These are phyloP conservation scores for Orchestes rusci DNA, from an alignment of 2,888 invertebrate genomes.

Conservation along the genomic window DNA sequence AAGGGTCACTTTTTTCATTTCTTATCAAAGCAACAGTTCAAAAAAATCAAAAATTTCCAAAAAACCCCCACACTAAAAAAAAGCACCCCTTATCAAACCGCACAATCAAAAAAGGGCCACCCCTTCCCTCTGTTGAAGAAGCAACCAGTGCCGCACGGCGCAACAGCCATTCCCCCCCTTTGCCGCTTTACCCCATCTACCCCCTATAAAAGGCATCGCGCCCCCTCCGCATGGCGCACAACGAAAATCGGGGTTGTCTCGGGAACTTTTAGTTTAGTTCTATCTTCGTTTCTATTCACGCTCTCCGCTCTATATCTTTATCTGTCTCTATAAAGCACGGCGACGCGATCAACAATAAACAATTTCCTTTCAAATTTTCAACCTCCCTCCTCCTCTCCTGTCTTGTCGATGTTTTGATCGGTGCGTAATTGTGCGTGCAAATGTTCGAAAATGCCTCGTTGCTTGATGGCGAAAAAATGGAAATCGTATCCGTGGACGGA, in stretches of 20 bases:
- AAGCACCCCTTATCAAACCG: neutral
- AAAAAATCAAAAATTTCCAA: too few species aligned
- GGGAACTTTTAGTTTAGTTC: slow-evolving; percentile 24
- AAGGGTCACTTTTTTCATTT: too few species aligned
- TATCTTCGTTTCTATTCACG: slow-evolving; percentile 23
- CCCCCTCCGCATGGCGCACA: slow-evolving; percentile 21
- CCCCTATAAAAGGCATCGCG: slow-evolving; percentile 15
- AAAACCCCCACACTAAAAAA: too few species aligned
- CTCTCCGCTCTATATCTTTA: slow-evolving; percentile 16
- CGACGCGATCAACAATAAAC: too few species aligned
- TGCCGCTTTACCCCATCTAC: slow-evolving; percentile 10
- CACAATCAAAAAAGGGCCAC: slow-evolving; percentile 5
- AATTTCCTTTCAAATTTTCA: too few species aligned
- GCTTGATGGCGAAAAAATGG: slow-evolving; percentile 95
- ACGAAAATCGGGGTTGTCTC: slow-evolving; percentile 23
- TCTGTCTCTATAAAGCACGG: too few species aligned
- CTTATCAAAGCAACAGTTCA: too few species aligned
- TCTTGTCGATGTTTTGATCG: too few species aligned
- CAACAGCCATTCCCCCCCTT: slow-evolving; percentile 17
- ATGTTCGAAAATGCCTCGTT: slow-evolving; percentile 68
- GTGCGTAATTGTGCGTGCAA: too few species aligned
- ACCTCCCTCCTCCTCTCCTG: slow-evolving; percentile 3
- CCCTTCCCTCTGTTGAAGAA: slow-evolving; percentile 13
- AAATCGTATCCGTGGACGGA: slow-evolving; percentile 78
- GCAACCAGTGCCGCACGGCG: slow-evolving; percentile 24